These are phyloP conservation scores for Neogale vison DNA, from an alignment of 2,113 vertebrate genomes.

Conservation along the genomic window DNA sequence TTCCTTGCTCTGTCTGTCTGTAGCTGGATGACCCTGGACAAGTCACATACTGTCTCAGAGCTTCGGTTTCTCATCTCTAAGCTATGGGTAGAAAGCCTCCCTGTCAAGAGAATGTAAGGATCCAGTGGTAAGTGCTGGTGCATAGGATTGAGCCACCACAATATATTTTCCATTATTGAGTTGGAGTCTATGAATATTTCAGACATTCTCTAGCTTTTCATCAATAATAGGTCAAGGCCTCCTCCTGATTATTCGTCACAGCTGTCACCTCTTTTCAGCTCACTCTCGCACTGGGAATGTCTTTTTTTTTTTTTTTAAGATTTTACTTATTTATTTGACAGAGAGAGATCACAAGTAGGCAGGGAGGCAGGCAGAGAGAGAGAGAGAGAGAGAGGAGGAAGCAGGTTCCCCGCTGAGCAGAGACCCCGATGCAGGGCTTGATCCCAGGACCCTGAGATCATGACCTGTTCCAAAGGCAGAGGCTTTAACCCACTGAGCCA, in stretches of 20 bases:
- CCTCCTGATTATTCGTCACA: not conserved
- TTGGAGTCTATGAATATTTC: not conserved
- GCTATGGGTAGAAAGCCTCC: not conserved
- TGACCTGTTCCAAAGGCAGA: too few relatives aligned
- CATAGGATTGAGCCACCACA: not conserved
- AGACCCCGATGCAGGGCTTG: too few relatives aligned
- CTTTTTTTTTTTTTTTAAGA: too few relatives aligned
- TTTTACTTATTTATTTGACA: too few relatives aligned
- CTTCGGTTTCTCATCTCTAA: not conserved
- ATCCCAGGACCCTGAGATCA: too few relatives aligned
- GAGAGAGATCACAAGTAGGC: too few relatives aligned
- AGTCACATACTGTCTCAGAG: not conserved
- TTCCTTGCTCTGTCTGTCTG: not conserved
- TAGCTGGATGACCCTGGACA: not conserved
- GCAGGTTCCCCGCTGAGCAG: too few relatives aligned
- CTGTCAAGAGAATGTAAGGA: not conserved
- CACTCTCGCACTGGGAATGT: not conserved
- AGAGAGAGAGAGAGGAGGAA: too few relatives aligned
- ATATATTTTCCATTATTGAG: not conserved
- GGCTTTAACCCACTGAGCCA: too few relatives aligned
- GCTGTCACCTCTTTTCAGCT: not conserved
- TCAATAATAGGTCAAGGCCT: not conserved
- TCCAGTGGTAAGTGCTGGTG: too few relatives aligned
- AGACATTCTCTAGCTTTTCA: not conserved
- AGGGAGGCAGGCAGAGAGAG: too few relatives aligned